Base-by-base conservation (phyloP, 2,113 vertebrate genomes). In the Rhynchomys soricoides region DNA sequence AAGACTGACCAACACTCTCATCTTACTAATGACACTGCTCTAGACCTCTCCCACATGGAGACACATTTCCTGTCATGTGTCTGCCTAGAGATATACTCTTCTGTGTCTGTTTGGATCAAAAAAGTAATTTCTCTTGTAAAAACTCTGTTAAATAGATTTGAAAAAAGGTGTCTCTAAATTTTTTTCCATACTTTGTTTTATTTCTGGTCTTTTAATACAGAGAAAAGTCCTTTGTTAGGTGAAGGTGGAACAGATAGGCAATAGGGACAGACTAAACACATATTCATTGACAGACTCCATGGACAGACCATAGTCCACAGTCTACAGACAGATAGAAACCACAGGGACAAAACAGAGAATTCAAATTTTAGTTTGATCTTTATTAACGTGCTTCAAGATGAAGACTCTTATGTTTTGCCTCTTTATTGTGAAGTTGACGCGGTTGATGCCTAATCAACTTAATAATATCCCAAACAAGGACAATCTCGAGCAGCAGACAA, bases 11-110 rank as follows among this genome's bases (percentile, higher is more conserved):
- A 22, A 59, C 81, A 66, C 97, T 86, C 95, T 98, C 97, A 97
- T 78, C 0, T 98, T 75, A 98, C 97, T 98, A 95, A 97, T 2
- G 83, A 97, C 93, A 97, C 52, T 96, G 68, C 96, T 95, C 77
- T 91, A 64, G 37, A 86, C 97, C 97, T 97, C 97, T 64, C 95
- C 40, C 88, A 45, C 78, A 31, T 64, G 68, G 97, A 57, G 85
- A 12, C 74, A 82, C 77, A 91, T 98, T 95, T 98, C 97, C 95
- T 52, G 43, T 89, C 66, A 31, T 92, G n/a, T 95, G 91, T 97
- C 95, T 93, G 92, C 86, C 87, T 97, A 90, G 94, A 96, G 75
- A 81, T 8, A 82, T 55, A 16, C 2, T 40, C 5, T 40, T 24
- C 21, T 40, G 1, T 57, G 37, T 3, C 37, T 15, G 52, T 40